These are phyloP conservation scores for Drosophila nikananu DNA, from an alignment of 1,140 invertebrate species.

Conservation along the genomic window DNA sequence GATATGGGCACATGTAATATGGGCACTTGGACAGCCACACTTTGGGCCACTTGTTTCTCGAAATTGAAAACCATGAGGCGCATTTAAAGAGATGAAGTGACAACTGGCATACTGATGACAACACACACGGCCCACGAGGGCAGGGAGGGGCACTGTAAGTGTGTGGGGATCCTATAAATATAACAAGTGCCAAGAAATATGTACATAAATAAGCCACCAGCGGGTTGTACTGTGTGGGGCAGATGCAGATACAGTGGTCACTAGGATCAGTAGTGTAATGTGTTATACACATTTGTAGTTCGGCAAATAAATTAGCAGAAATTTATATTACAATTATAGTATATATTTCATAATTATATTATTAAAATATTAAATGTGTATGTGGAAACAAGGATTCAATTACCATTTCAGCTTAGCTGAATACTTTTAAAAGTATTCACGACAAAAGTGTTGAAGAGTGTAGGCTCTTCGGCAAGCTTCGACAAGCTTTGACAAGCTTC, in stretches of 20 bases:
- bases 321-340: no score
- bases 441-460: background rate
- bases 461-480: background rate
- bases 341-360: background rate
- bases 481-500: no score
- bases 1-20: slow-evolving; percentile 42
- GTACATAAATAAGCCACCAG: slow-evolving; percentile 73
- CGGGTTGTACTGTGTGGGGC: slow-evolving; percentile 4
- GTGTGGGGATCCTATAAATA: slow-evolving; percentile 69
- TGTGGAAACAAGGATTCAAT: background rate
- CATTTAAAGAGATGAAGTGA: slow-evolving; percentile 76
- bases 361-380: background rate
- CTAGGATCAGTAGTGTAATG: no score
- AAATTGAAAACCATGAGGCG: slow-evolving; percentile 67
- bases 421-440: background rate
- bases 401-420: background rate
- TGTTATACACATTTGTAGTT: no score
- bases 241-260: slow-evolving; percentile 25
- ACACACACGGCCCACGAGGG: slow-evolving; percentile 12
- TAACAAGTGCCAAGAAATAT: slow-evolving; percentile 83
- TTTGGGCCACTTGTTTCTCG: slow-evolving; percentile 64
- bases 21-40: slow-evolving; percentile 47
- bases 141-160: slow-evolving; percentile 18
- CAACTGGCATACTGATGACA: slow-evolving; percentile 68
- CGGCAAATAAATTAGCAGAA: no score